Evolutionary conservation across 2,888 invertebrate genomes (phyloP).

Genomic region (Phalera bucephala): DNA sequence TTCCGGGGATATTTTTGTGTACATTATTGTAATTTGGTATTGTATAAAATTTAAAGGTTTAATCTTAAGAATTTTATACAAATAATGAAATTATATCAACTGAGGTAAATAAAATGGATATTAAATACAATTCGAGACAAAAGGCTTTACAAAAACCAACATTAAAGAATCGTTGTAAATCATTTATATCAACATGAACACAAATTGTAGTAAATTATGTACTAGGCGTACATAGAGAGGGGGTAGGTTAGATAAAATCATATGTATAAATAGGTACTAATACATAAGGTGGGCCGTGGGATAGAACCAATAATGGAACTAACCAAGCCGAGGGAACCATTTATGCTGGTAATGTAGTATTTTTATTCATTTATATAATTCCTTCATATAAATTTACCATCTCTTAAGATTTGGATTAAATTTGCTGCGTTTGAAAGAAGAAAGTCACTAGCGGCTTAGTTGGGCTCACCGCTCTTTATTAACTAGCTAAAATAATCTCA

Average conservation of each 20-base stretch:
- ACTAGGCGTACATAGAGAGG: too few species aligned
- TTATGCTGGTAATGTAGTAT: too few species aligned
- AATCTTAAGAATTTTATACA: background rate
- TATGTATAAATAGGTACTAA: too few species aligned
- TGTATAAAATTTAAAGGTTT: background rate
- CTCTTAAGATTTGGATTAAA: slow-evolving; percentile 10
- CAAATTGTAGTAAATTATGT: too few species aligned
- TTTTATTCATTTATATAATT: slow-evolving; percentile 6
- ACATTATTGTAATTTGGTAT: background rate
- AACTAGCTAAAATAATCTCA: background rate
- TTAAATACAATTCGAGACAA: background rate
- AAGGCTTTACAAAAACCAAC: background rate
- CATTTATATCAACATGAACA: too few species aligned
- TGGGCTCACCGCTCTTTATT: slow-evolving; percentile 3
- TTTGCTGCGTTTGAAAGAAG: slow-evolving; percentile 9
- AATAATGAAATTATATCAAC: background rate
- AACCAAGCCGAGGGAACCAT: too few species aligned
- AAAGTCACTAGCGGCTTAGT: slow-evolving; percentile 1
- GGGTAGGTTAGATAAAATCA: too few species aligned
- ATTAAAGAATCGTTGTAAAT: too few species aligned
- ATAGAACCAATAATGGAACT: too few species aligned
- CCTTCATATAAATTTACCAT: slow-evolving; percentile 1
- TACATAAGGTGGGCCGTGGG: too few species aligned
- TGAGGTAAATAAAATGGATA: background rate
- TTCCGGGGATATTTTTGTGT: background rate